Base-by-base conservation (phyloP, 1,140 invertebrate species). In the Sycophaga agraensis region DNA sequence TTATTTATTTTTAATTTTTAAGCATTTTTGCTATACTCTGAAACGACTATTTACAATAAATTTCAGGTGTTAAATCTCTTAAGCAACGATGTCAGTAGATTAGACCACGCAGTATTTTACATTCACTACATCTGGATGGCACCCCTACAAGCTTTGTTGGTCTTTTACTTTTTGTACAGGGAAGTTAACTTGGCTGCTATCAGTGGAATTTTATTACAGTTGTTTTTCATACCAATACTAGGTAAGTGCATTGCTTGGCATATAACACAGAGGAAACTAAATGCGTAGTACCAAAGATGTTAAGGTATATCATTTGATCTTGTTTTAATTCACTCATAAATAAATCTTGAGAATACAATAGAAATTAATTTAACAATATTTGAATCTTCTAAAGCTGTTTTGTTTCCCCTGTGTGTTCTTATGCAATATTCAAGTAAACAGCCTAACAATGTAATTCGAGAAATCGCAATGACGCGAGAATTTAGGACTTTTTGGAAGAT, bases 61-160 rank as follows among this genome's bases (percentile, higher is more conserved):
- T 94, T 94, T 9, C 90, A 97, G 81, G 89, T 97, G 72, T 89
- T 97, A 11, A 98, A 97, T 79, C 82, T 97, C 6, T 83, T 98
- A 62, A 94, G 93, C 11, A 97, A 96, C 76, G 94, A 97, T 75
- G 88, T 91, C 46, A 87, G 86, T 57, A 83, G 87, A 19, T 86
- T 92, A 68, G 89, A 92, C 70, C 81, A 84, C 35, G 85, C 85
- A 1, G 78, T 89, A 12, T 82, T 86, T 51, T 88, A 90, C 70
- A 73, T 89, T 14, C 89, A 92, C 73, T 90, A 89, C 70, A 82
- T 92, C 62, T 92, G 89, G 89, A 84, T 92, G 42, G 93, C 91
- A 0, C 91, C 94, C 0, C 67, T 94, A 11, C 89, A 95, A 71
- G 89, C 91, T 5, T 78, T 88, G 37, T 84, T 92, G 59, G 83